Evolutionary conservation across 1,140 invertebrate genomes (phyloP), one percentile per base, ranked within the genome.

Genomic region (Eriosoma lanigerum): DNA sequence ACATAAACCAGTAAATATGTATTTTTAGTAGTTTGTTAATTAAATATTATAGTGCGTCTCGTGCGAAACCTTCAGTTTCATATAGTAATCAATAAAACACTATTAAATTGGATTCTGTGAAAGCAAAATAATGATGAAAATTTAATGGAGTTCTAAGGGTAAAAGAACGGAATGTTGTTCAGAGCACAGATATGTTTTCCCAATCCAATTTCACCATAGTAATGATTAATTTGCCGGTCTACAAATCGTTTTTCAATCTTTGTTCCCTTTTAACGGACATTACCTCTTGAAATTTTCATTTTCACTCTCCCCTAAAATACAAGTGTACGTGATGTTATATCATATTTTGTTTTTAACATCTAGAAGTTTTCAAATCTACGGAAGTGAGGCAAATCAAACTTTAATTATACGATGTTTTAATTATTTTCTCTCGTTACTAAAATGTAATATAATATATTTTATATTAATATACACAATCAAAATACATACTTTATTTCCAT

Each of bases 171-270:
- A 6, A 58, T 3, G 21, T 6, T 4, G n/a, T 58, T 58, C 21
- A n/a, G 52, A 32, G 73, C 54, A 54, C 50, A 58, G 73, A 76
- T 76, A 76, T 76, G 54, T 76, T 76, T 76, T 76, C 54, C 54
- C 73, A 76, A 76, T 76, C 32, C 50, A 76, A 60, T 76, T 76
- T 24, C 17, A 44, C 52, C n/a, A 21, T 32, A 76, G 52, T 76
- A 58, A 56, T 76, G 73, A 76, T 76, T 76, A 76, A 76, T 44
- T 76, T 76, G 26, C 21, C 73, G 8, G 54, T 76, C 29, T 44
- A 60, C 52, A 76, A 76, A 76, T 76, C 73, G 73, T 58, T 76
- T 76, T 76, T 60, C 72, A 58, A 58, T 76, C 21, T 21, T 12
- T 58, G 32, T 29, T 17, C 73, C 32, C 54, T 26, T 29, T 75